Base-by-base conservation (phyloP, 2,797 vertebrate genomes). In the Peromyscus attwateri region DNA sequence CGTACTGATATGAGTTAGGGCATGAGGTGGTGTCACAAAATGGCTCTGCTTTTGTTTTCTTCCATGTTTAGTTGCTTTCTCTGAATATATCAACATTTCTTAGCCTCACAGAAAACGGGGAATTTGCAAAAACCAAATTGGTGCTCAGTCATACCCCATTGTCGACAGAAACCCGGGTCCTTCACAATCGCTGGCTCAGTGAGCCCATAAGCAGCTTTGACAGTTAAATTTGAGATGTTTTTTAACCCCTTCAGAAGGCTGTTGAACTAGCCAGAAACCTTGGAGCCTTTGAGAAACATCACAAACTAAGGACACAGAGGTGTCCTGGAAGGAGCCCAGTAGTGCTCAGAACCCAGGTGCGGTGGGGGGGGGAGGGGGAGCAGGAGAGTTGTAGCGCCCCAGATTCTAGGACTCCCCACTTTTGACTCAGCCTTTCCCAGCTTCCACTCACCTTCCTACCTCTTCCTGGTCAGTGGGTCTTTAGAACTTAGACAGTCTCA, bases 201-300 rank as follows among this genome's bases (percentile, higher is more conserved):
- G 89, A 84, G 75, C 97, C 89, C 88, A 89, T 97, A 97, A 97
- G 80, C 89, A 96, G 64, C 64, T 93, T 80, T 94, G 96, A 92
- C 87, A 94, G 77, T 87, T 90, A 82, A 96, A 89, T 85, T 88
- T 92, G 93, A 94, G 94, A 96, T 13, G 2, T n/a, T 97, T 96
- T 66, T 80, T 90, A 96, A 96, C n/a, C 83, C 43, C 31, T 95
- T 95, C 91, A 73, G 82, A 89, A 96, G 95, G 84, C 80, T 97
- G 77, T 95, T 92, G 93, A 98, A 92, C 75, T 75, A 92, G 80
- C 87, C 93, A 96, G 88, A 96, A 95, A 96, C 92, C 75, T 70
- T 89, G 79, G 73, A 97, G 70, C 46, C 2, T 73, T 93, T 95
- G 94, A 97, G 94, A 98, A 95, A 87, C 92, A 83, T 89, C 29